A percentile compares a stretch with the other conserved stretches of the same genome.
Conservation (phyloP, 2,113 vertebrate species). For the Chloropsis hardwickii region DNA sequence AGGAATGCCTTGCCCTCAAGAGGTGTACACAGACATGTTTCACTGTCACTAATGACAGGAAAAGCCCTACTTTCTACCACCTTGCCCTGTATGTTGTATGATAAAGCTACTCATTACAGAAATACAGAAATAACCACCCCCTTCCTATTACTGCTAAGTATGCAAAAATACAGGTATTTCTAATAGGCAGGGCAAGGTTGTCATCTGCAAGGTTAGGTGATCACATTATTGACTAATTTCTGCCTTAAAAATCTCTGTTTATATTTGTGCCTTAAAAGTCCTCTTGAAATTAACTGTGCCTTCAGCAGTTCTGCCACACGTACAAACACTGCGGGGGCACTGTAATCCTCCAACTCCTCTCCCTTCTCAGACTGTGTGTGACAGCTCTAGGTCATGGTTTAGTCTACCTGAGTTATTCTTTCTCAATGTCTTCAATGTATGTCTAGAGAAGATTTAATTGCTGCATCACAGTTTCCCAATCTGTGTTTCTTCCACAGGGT, state of each 20-base stretch:
- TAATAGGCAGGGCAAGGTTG: not conserved
- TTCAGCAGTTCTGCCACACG: not conserved
- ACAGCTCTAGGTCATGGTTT: not conserved
- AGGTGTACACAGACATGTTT: not conserved
- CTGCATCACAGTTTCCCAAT: not conserved
- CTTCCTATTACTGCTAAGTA: not conserved
- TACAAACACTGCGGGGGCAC: not conserved
- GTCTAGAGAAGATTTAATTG: not conserved
- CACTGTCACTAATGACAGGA: not conserved
- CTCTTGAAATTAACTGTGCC: not conserved
- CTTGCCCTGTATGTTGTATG: not conserved
- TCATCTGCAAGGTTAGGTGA: not conserved
- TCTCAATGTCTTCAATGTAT: not conserved
- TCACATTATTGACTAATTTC: not conserved
- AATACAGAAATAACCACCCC: not conserved
- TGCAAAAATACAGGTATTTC: not conserved
- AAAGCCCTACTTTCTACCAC: not conserved
- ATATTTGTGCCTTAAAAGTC: not conserved
- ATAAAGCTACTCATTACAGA: not conserved
- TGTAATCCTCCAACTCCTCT: not conserved
- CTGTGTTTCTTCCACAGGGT: conserved; percentile 41
- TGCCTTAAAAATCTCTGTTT: not conserved
- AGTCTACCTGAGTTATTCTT: not conserved
- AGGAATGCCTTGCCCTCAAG: not conserved
- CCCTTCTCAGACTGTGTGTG: not conserved